A percentile compares a stretch with the other conserved stretches of the same genome.
phyloP scores from a whole-genome alignment of 2,113 vertebrate genomes.

The Symphodus melops region DNA sequence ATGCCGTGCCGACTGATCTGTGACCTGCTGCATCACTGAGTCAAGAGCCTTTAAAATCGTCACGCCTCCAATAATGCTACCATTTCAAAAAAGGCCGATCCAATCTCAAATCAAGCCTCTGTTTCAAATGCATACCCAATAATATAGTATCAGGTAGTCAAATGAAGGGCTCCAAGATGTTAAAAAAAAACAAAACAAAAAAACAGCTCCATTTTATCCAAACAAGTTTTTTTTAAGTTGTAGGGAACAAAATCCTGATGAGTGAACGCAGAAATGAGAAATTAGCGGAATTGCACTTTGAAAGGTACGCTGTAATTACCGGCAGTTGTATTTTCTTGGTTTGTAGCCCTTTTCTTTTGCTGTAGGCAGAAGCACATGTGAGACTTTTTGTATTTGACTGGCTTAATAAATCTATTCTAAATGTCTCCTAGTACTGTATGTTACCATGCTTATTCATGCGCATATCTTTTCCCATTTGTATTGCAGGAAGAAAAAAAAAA shows the following conservation, averaged over 20 bases:
- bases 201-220: constrained; percentile 26
- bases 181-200: too few species aligned
- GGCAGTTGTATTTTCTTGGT: constrained; percentile 80
- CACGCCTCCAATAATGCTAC: constrained; percentile 1
- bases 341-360: constrained; percentile 73
- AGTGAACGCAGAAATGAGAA: constrained; percentile 66
- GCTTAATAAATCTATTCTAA: constrained; percentile 88
- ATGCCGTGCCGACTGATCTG: constrained; percentile 18
- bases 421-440: constrained; percentile 74
- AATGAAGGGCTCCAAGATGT: constrained; percentile 62
- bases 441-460: constrained; percentile 46
- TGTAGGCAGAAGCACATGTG: constrained; percentile 84
- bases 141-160: constrained; percentile 22
- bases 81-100: constrained; percentile 11
- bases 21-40: constrained; percentile 37
- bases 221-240: constrained; percentile 26
- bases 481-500: constrained; percentile 18
- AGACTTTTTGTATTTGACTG: constrained; percentile 86
- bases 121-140: constrained; percentile 28
- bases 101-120: constrained; percentile 24
- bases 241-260: constrained; percentile 48
- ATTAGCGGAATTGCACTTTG: constrained; percentile 78
- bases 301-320: constrained; percentile 78
- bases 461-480: neutral
- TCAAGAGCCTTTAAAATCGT: constrained; percentile 12